Base-by-base conservation (phyloP, 2,113 vertebrate genomes). In the Perca schrenkii region DNA sequence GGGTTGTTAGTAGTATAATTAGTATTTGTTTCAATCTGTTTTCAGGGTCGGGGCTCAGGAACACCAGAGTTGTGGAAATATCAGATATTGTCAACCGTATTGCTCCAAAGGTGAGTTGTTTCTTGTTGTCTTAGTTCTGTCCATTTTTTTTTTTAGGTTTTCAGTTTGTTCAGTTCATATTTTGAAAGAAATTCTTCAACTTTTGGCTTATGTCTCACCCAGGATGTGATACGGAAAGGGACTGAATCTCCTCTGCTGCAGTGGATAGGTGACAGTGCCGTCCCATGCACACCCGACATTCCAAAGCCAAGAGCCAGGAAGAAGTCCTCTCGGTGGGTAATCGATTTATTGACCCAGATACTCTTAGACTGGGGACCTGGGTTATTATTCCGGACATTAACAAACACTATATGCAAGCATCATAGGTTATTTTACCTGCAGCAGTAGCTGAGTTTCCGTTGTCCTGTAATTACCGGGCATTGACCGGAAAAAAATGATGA, bases 21-120 rank as follows among this genome's bases (percentile, higher is more conserved):
- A 4, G 4, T n/a, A 6, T 60, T 49, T 58, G 17, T 43, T 52
- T 15, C 12, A 11, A 8, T 82, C 16, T 52, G 8, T 84, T 87
- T 83, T 66, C 93, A 96, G 93, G 87, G 84, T 46, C 84, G 86
- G 89, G 90, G 91, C 82, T 76, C 88, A 56, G 86, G 95, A 94
- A 78, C 79, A 88, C 74, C 68, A 93, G 90, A 19, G 85, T 86
- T n/a, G 96, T 98, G 79, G 96, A 97, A 86, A 98, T 99, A 90
- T 96, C 97, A 0, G 97, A 99, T 82, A 97, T 98, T 75, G 98
- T 97, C 54, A 97, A 96, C 90, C 96, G 98, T 3, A 97, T 99
- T 86, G 98, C 97, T 89, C 97, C 98, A 83, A 96, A 97, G 96
- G 98, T 99, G 94, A 95, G 71, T 87, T 14, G 1, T 58, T 70